These are phyloP conservation scores for Nerophis lumbriciformis DNA, from an alignment of 2,113 vertebrate species.

Conservation along the genomic window DNA sequence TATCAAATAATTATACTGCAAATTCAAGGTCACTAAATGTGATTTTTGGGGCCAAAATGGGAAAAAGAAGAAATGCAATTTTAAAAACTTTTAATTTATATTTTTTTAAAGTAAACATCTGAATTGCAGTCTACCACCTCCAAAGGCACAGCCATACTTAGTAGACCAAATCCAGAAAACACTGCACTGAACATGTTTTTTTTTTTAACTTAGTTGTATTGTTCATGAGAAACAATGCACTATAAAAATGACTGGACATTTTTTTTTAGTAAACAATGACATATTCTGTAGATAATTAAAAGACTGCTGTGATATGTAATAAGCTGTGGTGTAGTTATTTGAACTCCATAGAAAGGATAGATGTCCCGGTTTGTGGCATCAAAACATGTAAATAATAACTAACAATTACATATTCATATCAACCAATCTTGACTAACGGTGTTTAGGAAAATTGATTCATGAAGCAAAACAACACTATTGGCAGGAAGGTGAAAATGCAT, in stretches of 20 bases:
- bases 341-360: constrained; percentile 37
- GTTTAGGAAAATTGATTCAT: constrained; percentile 48
- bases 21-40: not conserved
- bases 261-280: constrained; percentile 52
- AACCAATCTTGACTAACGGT: constrained; percentile 38
- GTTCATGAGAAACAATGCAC: constrained; percentile 65
- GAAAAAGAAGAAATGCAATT: constrained; percentile 20
- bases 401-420: constrained; percentile 21
- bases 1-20: not conserved
- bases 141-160: constrained; percentile 78
- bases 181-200: constrained; percentile 64
- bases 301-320: constrained; percentile 55
- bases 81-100: constrained; percentile 75
- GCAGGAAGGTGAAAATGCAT: constrained; percentile 30
- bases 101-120: constrained; percentile 78
- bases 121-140: constrained; percentile 75
- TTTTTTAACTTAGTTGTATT: constrained; percentile 44
- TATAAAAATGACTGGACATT: constrained; percentile 56
- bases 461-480: constrained; percentile 49
- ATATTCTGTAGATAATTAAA: constrained; percentile 37
- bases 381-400: constrained; percentile 6
- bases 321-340: constrained; percentile 29
- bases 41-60: not conserved
- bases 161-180: constrained; percentile 73
- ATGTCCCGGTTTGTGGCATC: constrained; percentile 58